Evolutionary conservation across 2,888 invertebrate genomes (phyloP), one percentile per base, ranked within the genome.

Genomic region (Margaritifera margaritifera): DNA sequence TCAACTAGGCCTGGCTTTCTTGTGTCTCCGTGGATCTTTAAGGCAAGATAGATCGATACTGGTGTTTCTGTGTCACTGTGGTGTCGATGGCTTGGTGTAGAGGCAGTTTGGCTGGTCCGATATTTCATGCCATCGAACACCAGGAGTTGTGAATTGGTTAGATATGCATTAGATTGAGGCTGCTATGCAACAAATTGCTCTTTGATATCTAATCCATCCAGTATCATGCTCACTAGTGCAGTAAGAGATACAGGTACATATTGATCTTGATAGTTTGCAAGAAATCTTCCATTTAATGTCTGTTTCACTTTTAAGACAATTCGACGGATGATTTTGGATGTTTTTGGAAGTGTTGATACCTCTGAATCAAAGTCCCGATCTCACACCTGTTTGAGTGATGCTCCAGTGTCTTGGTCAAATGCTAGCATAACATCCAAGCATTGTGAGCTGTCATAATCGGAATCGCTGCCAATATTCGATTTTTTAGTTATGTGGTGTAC

Each of bases 21-120:
- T 20, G 62, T 62, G 4, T 62, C 4, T 50, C 22, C 54, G 19
- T 62, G 64, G 22, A 61, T 50, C n/a, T 58, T 62, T 15, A 42
- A 18, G 20, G 51, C 62, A 52, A 72, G 63, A 55, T 72, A 72
- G 22, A 72, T 27, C 54, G 70, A 62, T 42, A 72, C 62, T 31
- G 70, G 72, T 25, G 66, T 24, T 57, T 72, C 72, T 27, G 70
- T n/a, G 8, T 53, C 60, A 51, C 24, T 62, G n/a, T 22, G 61
- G 50, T 72, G 70, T n/a, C 57, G 50, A 55, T n/a, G n/a, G 22
- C n/a, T n/a, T n/a, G n/a, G n/a, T n/a, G n/a, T n/a, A n/a, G n/a
- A n/a, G n/a, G 20, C 25, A 15, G 25, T 27, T 51, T 42, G 27
- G 22, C 15, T 57, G 27, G 31, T 69, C 60, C n/a, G 19, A 54